Base-by-base conservation (phyloP, 2,797 vertebrate genomes). In the Trachurus trachurus region DNA sequence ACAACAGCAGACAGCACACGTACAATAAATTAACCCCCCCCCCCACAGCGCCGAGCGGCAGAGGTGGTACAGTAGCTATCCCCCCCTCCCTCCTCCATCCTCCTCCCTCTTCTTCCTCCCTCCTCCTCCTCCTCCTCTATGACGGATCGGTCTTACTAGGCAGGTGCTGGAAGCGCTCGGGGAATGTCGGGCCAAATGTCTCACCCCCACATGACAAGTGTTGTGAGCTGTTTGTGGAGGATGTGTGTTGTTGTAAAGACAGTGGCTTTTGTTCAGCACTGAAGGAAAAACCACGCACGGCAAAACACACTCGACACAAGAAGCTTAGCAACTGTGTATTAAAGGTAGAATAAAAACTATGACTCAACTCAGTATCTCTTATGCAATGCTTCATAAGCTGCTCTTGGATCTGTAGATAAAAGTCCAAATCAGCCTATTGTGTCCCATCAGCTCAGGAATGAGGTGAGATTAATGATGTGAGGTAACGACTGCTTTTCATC, bases 111-210 rank as follows among this genome's bases (percentile, higher is more conserved):
- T 26, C 26, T 26, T 26, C 26, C 26, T 26, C 3, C 26, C 26
- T 26, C 26, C 26, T 26, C 26, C 26, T 26, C 26, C 26, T 26
- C 26, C 26, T 26, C 26, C 26, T 26, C 26, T 26, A 26, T 26
- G 85, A 89, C 39, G 73, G 82, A 90, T 85, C 10, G 69, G 74
- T 58, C 57, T 74, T 12, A n/a, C n/a, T n/a, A 26, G 82, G 79
- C 82, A 83, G 86, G 69, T 87, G 85, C 80, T 81, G 76, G 66
- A 84, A n/a, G 45, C 12, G 10, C 71, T 78, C 29, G 3, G 78
- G 65, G 65, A 82, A 85, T 81, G 86, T 84, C 56, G 4, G 78
- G 71, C 67, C 70, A 76, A 78, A 71, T 79, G 79, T 83, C 44
- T 63, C 80, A 5, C 74, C 85, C 74, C 85, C 67, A 60, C 70